Conservation (phyloP, 2,113 vertebrate genomes). For the Bucco capensis region DNA sequence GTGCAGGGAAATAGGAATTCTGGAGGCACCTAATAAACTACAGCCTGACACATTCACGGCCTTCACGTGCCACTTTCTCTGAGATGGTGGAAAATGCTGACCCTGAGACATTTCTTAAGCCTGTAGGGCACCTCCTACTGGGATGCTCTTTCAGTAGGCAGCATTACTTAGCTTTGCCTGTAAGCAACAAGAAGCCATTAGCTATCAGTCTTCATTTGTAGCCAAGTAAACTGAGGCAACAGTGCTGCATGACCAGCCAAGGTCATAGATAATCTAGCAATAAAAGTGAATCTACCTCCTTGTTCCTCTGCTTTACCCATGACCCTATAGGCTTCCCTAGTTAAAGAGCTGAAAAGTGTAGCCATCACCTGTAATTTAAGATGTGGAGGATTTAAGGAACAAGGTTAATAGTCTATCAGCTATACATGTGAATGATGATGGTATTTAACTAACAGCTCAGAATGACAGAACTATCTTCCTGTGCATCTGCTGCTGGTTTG, state of each 20-base stretch:
- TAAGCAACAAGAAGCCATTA: neutral
- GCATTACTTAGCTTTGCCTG: neutral
- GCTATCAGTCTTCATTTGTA: neutral
- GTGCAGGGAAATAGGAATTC: neutral
- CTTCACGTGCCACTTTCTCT: fast-evolving
- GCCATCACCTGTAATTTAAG: neutral
- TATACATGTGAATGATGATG: neutral
- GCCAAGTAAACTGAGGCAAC: neutral
- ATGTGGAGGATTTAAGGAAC: neutral
- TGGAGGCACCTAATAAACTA: neutral
- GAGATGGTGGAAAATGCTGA: neutral
- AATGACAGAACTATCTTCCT: neutral
- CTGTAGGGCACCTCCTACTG: neutral
- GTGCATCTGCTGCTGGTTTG: neutral
- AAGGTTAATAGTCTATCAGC: neutral
- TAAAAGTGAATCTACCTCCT: neutral
- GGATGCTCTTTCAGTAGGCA: neutral
- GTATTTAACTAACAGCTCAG: neutral
- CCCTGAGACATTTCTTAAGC: neutral
- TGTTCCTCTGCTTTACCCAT: neutral
- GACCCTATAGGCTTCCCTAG: fast-evolving
- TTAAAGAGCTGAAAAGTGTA: neutral
- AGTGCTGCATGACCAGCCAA: neutral
- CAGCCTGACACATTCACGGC: fast-evolving
- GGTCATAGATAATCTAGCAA: neutral